phyloP scores from a whole-genome alignment of 2,113 vertebrate species.

The Aldabrachelys gigantea region DNA sequence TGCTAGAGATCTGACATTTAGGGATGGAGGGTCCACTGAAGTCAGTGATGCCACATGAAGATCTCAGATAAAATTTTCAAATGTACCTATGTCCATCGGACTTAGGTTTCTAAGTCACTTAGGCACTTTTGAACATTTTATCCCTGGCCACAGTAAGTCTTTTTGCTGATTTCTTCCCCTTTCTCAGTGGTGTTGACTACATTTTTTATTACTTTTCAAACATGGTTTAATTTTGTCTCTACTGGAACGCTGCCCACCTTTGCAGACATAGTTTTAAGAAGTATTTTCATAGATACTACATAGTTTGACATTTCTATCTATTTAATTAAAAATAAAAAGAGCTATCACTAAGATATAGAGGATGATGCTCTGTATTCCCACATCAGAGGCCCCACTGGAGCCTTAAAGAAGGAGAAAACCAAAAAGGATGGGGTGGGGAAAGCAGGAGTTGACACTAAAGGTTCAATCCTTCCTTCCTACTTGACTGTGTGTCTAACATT shows the following conservation, averaged over 20 bases:
- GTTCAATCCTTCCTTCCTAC: too few relatives aligned
- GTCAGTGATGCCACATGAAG: background rate
- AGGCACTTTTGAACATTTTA: background rate
- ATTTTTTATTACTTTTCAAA: background rate
- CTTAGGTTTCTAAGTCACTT: background rate
- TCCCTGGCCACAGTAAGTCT: background rate
- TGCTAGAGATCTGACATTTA: background rate
- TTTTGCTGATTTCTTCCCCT: background rate
- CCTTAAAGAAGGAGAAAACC: too few relatives aligned
- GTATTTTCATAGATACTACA: background rate
- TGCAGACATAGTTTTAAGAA: background rate
- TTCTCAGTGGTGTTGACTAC: background rate
- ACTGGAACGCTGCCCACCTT: background rate
- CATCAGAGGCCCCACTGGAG: too few relatives aligned
- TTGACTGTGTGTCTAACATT: too few relatives aligned
- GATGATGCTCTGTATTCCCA: too few relatives aligned
- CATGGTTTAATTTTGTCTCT: background rate
- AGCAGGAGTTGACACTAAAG: too few relatives aligned
- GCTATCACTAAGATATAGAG: background rate
- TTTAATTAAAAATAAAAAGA: too few relatives aligned
- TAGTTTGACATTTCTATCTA: background rate
- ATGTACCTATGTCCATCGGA: background rate
- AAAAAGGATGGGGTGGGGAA: too few relatives aligned
- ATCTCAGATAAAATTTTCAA: background rate
- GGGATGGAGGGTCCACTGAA: background rate